phyloP scores from a whole-genome alignment of 2,888 invertebrate species.

The Embidobia sp. region DNA sequence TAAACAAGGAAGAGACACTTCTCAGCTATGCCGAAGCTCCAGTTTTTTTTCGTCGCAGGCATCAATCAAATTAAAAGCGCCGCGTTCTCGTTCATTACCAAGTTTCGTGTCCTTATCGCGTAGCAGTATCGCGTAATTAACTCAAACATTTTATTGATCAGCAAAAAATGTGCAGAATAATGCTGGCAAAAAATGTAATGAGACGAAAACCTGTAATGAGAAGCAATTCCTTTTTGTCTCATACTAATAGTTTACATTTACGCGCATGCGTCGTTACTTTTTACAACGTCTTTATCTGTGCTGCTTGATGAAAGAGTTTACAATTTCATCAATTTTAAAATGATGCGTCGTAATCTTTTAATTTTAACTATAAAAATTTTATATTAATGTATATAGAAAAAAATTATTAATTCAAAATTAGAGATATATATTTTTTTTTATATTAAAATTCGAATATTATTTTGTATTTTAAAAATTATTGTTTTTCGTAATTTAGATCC shows the following conservation, averaged over 20 bases:
- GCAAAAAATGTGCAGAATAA: slow-evolving; percentile 12
- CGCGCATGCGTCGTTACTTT: too few species aligned
- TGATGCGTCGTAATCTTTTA: too few species aligned
- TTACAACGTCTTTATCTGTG: too few species aligned
- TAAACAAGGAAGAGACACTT: slow-evolving; percentile 50
- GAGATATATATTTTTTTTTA: too few species aligned
- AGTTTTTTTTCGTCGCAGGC: slow-evolving; percentile 43
- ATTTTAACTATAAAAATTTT: too few species aligned
- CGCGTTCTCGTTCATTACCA: slow-evolving; percentile 49
- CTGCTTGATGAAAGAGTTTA: too few species aligned
- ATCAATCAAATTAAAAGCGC: slow-evolving; percentile 54
- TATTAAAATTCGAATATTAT: too few species aligned
- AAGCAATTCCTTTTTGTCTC: neutral
- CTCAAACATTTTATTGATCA: slow-evolving; percentile 35
- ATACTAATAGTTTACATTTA: neutral
- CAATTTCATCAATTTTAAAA: too few species aligned
- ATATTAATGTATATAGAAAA: too few species aligned
- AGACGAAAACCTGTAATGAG: slow-evolving; percentile 20
- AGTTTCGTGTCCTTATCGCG: slow-evolving; percentile 46
- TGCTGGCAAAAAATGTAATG: slow-evolving; percentile 19
- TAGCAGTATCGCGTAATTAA: slow-evolving; percentile 43
- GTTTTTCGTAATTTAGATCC: too few species aligned
- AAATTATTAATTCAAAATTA: too few species aligned
- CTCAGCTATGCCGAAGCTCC: slow-evolving; percentile 45
- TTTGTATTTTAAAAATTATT: too few species aligned